These are phyloP conservation scores for Ellobius talpinus DNA, from an alignment of 2,113 vertebrate genomes.

Conservation along the genomic window DNA sequence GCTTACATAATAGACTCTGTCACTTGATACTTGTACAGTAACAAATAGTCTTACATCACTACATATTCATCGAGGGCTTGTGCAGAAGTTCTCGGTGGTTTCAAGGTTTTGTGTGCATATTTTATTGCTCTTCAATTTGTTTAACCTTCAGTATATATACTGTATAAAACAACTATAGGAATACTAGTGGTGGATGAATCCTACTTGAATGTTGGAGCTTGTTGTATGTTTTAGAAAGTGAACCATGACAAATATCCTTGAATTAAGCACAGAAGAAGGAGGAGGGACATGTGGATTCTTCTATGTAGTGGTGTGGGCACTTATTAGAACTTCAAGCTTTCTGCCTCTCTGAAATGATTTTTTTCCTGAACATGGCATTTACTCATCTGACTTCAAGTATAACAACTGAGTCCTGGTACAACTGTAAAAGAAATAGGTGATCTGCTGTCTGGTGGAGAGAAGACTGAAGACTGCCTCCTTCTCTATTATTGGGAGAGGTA, in stretches of 20 bases:
- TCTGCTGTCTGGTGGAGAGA: neutral
- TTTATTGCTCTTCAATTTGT: neutral
- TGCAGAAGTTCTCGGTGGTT: neutral
- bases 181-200: neutral
- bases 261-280: neutral
- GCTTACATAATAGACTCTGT: constrained; percentile 15
- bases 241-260: neutral
- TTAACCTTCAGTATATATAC: neutral
- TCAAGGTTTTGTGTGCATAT: neutral
- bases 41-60: neutral
- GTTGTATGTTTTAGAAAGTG: neutral
- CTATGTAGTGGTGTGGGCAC: neutral
- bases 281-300: neutral
- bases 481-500: neutral
- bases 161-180: neutral
- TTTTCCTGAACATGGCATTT: neutral
- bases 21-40: constrained; percentile 22
- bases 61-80: neutral
- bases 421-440: neutral
- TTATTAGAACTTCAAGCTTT: neutral
- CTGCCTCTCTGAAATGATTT: neutral
- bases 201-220: neutral
- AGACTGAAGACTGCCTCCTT: neutral
- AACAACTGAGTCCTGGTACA: neutral
- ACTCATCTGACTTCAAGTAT: constrained; percentile 39